These are phyloP conservation scores for Vicugna pacos DNA, from an alignment of 2,113 vertebrate species.

Conservation along the genomic window DNA sequence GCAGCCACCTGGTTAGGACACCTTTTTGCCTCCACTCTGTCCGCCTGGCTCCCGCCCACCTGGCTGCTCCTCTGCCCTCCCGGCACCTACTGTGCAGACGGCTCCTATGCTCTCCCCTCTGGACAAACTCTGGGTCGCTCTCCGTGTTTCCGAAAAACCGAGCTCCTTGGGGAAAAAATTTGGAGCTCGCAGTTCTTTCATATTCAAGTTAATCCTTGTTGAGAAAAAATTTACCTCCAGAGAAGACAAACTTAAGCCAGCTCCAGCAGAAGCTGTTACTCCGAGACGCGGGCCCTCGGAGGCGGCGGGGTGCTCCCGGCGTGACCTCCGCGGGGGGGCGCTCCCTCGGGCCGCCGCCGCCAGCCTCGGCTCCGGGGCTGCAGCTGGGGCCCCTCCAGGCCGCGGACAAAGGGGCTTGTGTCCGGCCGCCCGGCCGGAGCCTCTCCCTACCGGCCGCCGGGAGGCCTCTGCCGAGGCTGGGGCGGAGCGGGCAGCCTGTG, in stretches of 20 bases:
- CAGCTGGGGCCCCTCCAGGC: neutral
- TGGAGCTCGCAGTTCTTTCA: neutral
- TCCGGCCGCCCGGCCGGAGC: neutral
- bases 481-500: neutral
- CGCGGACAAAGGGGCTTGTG: slow-evolving; percentile 34
- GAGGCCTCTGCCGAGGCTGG: neutral
- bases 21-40: neutral
- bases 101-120: neutral
- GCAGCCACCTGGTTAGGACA: neutral
- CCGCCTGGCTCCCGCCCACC: neutral
- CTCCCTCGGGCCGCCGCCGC: neutral
- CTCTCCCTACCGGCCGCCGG: neutral
- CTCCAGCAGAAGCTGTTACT: neutral
- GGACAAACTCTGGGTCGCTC: neutral
- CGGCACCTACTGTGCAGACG: fast-evolving
- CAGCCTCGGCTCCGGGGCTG: neutral
- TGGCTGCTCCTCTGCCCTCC: neutral
- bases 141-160: neutral
- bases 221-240: neutral
- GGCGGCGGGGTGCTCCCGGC: neutral
- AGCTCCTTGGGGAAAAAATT: neutral
- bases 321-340: neutral
- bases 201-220: neutral
- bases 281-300: neutral
- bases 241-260: neutral